phyloP scores from a whole-genome alignment of 2,797 vertebrate genomes.

The Heteromormyrus szaboi region DNA sequence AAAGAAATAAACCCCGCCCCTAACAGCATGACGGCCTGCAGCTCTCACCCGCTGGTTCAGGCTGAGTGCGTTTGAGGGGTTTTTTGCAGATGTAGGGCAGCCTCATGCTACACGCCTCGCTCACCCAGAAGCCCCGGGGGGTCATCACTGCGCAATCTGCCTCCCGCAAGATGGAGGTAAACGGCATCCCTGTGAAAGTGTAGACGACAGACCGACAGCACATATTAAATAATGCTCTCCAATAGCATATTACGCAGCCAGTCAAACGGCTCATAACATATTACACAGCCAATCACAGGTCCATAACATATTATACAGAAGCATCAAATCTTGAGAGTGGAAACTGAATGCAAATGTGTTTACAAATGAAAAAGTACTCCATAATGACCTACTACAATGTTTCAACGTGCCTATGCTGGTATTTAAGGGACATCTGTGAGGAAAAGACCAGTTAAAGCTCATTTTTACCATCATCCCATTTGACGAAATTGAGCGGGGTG shows the following conservation, averaged over 20 bases:
- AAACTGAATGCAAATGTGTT: background rate
- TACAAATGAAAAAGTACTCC: background rate
- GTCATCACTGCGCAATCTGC: conserved; percentile 75
- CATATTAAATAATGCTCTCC: background rate
- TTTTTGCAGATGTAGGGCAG: conserved; percentile 90
- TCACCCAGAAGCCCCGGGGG: conserved; percentile 60
- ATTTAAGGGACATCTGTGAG: background rate
- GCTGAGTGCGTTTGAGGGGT: conserved; percentile 42
- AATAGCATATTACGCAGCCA: background rate
- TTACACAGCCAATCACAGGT: background rate
- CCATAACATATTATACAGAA: background rate
- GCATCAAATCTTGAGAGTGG: background rate
- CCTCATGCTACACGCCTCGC: conserved; percentile 59
- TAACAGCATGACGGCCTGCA: background rate
- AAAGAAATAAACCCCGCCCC: background rate
- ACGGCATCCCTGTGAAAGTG: conserved; percentile 54
- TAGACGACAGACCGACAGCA: conserved; percentile 11
- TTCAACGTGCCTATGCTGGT: background rate
- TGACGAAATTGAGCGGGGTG: conserved; percentile 69
- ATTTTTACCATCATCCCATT: conserved; percentile 77
- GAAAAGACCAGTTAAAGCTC: background rate
- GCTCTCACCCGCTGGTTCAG: conserved; percentile 56
- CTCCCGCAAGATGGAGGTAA: conserved; percentile 44
- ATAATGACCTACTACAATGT: background rate
- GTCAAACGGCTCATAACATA: background rate